A percentile compares a stretch with the other conserved stretches of the same genome.
Evolutionary conservation across 2,888 invertebrate genomes (phyloP).

Genomic region (Mythimna pallens): DNA sequence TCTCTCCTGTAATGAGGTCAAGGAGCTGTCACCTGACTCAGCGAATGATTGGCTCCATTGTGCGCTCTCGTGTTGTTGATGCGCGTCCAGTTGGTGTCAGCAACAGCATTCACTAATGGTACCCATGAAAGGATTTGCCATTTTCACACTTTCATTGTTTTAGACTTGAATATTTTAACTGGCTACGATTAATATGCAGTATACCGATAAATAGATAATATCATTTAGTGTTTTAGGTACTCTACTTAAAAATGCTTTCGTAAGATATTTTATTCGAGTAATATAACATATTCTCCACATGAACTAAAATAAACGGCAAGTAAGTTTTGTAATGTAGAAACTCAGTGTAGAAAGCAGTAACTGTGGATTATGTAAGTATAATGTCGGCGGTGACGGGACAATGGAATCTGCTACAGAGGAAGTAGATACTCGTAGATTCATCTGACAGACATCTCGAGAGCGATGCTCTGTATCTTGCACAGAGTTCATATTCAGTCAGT

Average conservation of each 20-base stretch:
- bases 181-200: not conserved
- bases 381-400: not conserved
- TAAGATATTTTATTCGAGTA: too few relatives aligned
- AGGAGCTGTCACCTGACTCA: conserved; percentile 18
- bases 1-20: conserved; percentile 18
- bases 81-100: not conserved
- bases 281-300: not conserved
- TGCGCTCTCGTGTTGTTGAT: not conserved
- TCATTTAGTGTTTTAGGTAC: not conserved
- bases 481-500: not conserved
- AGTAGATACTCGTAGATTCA: not conserved
- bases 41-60: not conserved
- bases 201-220: not conserved
- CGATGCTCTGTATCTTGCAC: not conserved
- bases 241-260: too few relatives aligned
- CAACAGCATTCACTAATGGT: not conserved
- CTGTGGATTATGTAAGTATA: conserved; percentile 2
- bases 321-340: too few relatives aligned
- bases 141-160: not conserved
- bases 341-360: too few relatives aligned
- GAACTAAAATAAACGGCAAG: not conserved
- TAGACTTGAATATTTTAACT: not conserved
- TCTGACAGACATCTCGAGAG: not conserved
- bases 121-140: not conserved
- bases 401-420: not conserved